These are phyloP conservation scores for Glossosoma conforme DNA, from an alignment of 1,140 invertebrate species.

Conservation along the genomic window DNA sequence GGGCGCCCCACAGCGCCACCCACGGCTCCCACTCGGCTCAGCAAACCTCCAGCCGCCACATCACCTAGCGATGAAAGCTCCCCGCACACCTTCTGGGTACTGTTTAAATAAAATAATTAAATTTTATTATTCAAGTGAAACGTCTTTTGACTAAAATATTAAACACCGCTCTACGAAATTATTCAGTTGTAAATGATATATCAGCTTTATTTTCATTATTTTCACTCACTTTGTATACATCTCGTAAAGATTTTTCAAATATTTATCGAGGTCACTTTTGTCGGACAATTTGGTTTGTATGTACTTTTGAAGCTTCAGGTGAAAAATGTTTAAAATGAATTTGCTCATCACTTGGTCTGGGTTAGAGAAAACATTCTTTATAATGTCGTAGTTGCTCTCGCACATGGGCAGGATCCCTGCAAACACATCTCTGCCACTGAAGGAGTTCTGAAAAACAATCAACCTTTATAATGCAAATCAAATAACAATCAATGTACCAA, in stretches of 20 bases:
- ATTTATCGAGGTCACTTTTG: constrained; percentile 77
- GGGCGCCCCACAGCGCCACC: constrained; percentile 43
- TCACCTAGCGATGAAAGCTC: constrained; percentile 41
- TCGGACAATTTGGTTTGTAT: constrained; percentile 74
- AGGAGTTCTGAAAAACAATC: constrained; percentile 44
- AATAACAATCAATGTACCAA: too few species aligned
- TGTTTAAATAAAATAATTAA: constrained; percentile 7
- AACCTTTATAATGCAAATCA: too few species aligned
- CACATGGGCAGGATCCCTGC: constrained; percentile 87
- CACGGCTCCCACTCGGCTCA: constrained; percentile 41
- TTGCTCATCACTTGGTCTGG: constrained; percentile 97
- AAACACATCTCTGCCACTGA: constrained; percentile 81
- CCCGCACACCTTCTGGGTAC: constrained; percentile 44
- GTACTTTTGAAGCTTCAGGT: constrained; percentile 85
- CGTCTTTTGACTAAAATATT: background rate
- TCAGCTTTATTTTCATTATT: background rate
- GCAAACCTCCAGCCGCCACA: constrained; percentile 37
- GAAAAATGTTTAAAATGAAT: constrained; percentile 95
- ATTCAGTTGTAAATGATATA: background rate
- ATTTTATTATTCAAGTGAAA: too few species aligned
- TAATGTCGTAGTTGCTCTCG: constrained; percentile 81
- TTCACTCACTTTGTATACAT: constrained; percentile 72
- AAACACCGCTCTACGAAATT: background rate
- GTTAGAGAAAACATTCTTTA: constrained; percentile 92
- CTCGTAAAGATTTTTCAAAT: constrained; percentile 83